Conservation (phyloP, 2,888 invertebrate species). For the Drosophila fungiperda region DNA sequence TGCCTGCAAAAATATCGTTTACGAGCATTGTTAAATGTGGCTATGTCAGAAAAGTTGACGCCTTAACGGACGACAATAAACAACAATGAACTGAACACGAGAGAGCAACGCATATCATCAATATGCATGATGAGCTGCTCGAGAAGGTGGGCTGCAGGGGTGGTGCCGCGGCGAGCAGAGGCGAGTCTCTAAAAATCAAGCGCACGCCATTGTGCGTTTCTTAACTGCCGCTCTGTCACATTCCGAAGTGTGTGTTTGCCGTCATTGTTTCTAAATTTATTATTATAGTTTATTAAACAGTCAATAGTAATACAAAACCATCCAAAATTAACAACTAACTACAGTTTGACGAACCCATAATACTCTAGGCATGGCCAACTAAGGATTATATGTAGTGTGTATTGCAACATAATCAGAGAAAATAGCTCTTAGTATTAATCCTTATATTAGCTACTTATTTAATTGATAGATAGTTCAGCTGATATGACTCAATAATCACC, state of each 20-base stretch:
- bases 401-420: not conserved
- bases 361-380: slow-evolving; percentile 18
- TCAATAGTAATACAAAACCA: slow-evolving; percentile 51
- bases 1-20: slow-evolving; percentile 65
- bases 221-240: slow-evolving; percentile 70
- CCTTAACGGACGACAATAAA: slow-evolving; percentile 70
- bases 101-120: slow-evolving; percentile 68
- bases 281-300: slow-evolving; percentile 82
- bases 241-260: slow-evolving; percentile 76
- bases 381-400: not conserved
- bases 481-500: slow-evolving; percentile 5
- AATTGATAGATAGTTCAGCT: not conserved
- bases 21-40: slow-evolving; percentile 61
- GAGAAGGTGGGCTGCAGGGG: slow-evolving; percentile 11
- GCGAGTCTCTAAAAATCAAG: slow-evolving; percentile 39
- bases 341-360: slow-evolving; percentile 9
- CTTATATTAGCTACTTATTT: not conserved
- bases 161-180: not conserved
- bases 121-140: slow-evolving; percentile 75
- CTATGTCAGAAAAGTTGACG: slow-evolving; percentile 68
- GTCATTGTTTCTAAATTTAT: slow-evolving; percentile 79
- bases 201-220: slow-evolving; percentile 75
- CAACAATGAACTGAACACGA: slow-evolving; percentile 63
- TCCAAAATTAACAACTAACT: slow-evolving; percentile 22
- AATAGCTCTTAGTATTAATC: not conserved